Percentiles rank a stretch among this genome's conserved stretches.
Evolutionary conservation across 2,113 vertebrate genomes (phyloP).

Genomic region (Orientallactaga bullata): DNA sequence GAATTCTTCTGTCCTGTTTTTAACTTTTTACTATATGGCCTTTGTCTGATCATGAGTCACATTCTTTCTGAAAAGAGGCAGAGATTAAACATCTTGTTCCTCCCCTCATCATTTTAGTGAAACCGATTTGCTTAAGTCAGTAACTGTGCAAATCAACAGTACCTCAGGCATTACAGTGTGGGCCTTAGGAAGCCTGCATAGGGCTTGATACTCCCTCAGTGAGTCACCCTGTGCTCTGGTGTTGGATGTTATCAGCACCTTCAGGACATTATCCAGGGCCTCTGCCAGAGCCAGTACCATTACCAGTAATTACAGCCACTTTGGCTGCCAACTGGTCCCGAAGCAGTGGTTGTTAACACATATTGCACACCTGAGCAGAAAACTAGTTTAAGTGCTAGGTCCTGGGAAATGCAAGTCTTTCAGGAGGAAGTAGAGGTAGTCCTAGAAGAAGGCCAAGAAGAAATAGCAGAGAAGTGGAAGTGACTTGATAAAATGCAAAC

Average conservation of each 20-base stretch:
- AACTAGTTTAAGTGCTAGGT: not conserved
- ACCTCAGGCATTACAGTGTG: not conserved
- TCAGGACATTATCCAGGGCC: not conserved
- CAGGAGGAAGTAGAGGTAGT: not conserved
- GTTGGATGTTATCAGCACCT: not conserved
- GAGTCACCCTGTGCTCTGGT: not conserved
- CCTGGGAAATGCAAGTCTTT: not conserved
- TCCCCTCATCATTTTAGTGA: not conserved
- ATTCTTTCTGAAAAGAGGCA: not conserved
- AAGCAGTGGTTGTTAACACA: not conserved
- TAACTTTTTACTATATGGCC: not conserved
- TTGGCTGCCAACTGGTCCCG: not conserved
- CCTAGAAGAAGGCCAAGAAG: constrained; percentile 2
- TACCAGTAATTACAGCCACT: not conserved
- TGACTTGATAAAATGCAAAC: not conserved
- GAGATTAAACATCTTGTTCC: not conserved
- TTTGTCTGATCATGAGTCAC: not conserved
- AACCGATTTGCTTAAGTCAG: not conserved
- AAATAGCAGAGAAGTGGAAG: not conserved
- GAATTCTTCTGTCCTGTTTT: not conserved
- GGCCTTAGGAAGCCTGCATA: not conserved
- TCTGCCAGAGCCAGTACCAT: not conserved
- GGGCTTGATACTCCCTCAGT: not conserved
- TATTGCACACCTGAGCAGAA: not conserved
- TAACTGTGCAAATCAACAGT: not conserved